Evolutionary conservation across 37 sponge, comb jelly and placozoan genomes (phyloP).

Genomic region (Cliona cf. orientalis): DNA sequence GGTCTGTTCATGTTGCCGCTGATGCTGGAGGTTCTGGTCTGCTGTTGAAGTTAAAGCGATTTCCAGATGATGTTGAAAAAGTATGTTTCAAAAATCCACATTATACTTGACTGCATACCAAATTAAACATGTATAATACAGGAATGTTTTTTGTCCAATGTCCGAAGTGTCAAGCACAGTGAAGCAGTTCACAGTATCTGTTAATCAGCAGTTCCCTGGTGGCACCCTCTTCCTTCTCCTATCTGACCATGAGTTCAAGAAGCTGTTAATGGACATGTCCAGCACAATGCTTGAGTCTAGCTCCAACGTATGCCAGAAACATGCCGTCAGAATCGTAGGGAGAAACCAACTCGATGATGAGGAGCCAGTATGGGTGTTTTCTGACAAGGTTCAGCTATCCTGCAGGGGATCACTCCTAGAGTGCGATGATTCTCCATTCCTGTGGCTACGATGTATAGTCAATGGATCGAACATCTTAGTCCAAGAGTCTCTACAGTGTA

Average conservation of each 20-base stretch:
- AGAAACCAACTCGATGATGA: background rate
- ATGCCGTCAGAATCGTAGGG: background rate
- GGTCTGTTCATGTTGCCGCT: background rate
- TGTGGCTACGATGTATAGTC: too few species aligned
- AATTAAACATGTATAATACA: too few species aligned
- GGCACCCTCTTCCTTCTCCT: background rate
- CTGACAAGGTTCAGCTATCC: background rate
- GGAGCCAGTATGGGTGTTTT: background rate
- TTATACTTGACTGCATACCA: too few species aligned
- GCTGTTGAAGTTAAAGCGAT: background rate
- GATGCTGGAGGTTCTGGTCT: background rate
- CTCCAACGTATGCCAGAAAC: background rate
- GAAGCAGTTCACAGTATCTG: background rate
- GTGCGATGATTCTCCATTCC: background rate
- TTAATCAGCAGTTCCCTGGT: constrained; percentile 4
- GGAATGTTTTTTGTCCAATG: background rate
- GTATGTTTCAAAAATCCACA: background rate
- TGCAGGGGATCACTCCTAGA: background rate
- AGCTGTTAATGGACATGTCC: background rate
- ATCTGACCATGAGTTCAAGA: background rate
- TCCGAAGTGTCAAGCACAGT: background rate
- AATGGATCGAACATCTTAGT: background rate
- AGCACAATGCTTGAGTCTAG: background rate
- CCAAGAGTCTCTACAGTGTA: too few species aligned
- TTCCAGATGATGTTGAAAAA: background rate